Base-by-base conservation (phyloP, 2,888 invertebrate species). In the Dryocosmus kuriphilus region DNA sequence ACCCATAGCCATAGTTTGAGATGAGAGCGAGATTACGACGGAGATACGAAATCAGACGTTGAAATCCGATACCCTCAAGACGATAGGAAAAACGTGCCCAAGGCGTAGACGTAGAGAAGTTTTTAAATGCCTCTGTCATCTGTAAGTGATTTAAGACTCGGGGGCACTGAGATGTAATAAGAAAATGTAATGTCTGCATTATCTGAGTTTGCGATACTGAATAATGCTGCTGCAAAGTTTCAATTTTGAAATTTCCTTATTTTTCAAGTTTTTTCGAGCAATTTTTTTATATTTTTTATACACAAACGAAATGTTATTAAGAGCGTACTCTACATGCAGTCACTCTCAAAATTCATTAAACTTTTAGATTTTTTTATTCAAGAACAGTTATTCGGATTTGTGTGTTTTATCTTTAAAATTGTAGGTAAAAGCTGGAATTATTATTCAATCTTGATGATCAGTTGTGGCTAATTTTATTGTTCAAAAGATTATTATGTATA, bases 1-100 rank as follows among this genome's bases (percentile, higher is more conserved):
- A 65, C 27, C 51, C 67, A 46, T 67, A 67, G 46, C 46, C 71
- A 71, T 71, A 71, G 46, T 71, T 71, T 51, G 24, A 71, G 71
- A 71, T 71, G 71, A 71, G 71, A 71, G 51, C 71, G 19, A 30
- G 71, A 71, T 71, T 51, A 71, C 46, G 71, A 71, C 51, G 51
- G 7, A 71, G 46, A 67, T 67, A 71, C 46, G 30, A 71, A 71
- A 51, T 71, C 71, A 71, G 51, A 71, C 30, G 30, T 71, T 71
- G 71, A 71, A 71, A 71, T 71, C 71, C 71, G 71, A 71, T 46
- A 65, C 22, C 38, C 41, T 19, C 24, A 46, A 46, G 67, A 41
- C 67, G 16, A 67, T 46, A 67, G 46, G 24, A 67, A 67, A 67
- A 67, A 67, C 41, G 24, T 67, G 41, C 65, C 65, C 27, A 41